Conservation (phyloP, 2,888 invertebrate species). For the Axea sp. region DNA sequence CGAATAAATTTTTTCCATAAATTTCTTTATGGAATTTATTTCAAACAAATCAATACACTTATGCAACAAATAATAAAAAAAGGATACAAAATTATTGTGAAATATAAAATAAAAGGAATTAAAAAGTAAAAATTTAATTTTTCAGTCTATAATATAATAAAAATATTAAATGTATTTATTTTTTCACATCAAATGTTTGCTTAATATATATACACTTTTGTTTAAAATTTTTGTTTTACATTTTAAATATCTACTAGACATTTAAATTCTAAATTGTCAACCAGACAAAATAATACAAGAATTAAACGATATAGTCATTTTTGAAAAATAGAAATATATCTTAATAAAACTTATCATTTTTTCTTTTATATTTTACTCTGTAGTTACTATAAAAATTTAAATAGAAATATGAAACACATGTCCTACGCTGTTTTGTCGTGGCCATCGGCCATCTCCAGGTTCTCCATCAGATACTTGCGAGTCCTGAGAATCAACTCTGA, state of each 20-base stretch:
- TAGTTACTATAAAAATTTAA: too few relatives aligned
- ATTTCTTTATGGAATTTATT: constrained; percentile 48
- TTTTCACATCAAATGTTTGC: too few relatives aligned
- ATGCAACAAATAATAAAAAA: constrained; percentile 41
- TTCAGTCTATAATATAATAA: too few relatives aligned
- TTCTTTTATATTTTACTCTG: too few relatives aligned
- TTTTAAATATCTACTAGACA: too few relatives aligned
- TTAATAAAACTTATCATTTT: too few relatives aligned
- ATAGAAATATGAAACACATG: constrained; percentile 7
- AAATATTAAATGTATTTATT: too few relatives aligned
- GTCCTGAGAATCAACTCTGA: constrained; percentile 91
- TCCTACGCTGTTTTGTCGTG: constrained; percentile 90
- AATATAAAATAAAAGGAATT: not conserved
- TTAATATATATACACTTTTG: too few relatives aligned
- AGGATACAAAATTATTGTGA: constrained; percentile 62
- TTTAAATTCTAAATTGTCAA: too few relatives aligned
- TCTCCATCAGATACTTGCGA: constrained; percentile 86
- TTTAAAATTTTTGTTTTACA: too few relatives aligned
- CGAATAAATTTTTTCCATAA: constrained; percentile 61
- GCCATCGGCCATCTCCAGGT: constrained; percentile 83
- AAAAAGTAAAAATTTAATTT: constrained; percentile 4
- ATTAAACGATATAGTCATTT: not conserved
- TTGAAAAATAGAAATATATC: too few relatives aligned
- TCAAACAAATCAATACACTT: constrained; percentile 46
- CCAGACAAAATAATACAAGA: constrained; percentile 10